Percentiles rank a stretch among this genome's conserved stretches.
phyloP scores from a whole-genome alignment of 2,797 vertebrate species.

The Neosilurus mollespiculum region DNA sequence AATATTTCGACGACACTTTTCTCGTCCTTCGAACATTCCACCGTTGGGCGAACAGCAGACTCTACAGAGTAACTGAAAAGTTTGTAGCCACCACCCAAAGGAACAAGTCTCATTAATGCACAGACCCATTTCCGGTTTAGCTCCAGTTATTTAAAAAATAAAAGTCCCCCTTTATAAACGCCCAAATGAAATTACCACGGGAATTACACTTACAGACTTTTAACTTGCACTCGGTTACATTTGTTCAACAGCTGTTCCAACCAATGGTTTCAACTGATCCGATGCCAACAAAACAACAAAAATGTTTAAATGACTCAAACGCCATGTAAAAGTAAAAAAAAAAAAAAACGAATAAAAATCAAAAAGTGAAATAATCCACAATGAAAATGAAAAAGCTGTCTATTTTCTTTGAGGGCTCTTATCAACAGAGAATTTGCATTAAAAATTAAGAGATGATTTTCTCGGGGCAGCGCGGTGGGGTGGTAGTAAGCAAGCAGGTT shows the following conservation, averaged over 20 bases:
- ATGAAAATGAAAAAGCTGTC: no score
- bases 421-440: no score
- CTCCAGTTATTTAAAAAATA: slow-evolving; percentile 18
- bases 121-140: slow-evolving; percentile 21
- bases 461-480: no score
- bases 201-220: background rate
- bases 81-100: slow-evolving; percentile 72
- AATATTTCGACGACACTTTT: slow-evolving; percentile 34
- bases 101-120: slow-evolving; percentile 19
- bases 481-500: no score
- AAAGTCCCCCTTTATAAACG: slow-evolving; percentile 15
- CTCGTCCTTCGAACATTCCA: slow-evolving; percentile 70
- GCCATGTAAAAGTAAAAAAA: no score
- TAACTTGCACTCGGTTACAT: background rate
- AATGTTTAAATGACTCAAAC: background rate
- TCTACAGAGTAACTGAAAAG: slow-evolving; percentile 65
- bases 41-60: slow-evolving; percentile 59
- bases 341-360: no score
- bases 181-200: background rate
- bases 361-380: no score
- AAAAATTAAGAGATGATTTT: no score
- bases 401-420: no score
- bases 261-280: background rate
- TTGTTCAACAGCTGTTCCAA: background rate
- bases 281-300: background rate